These are phyloP conservation scores for Erannis defoliaria DNA, from an alignment of 2,888 invertebrate genomes.

Conservation along the genomic window DNA sequence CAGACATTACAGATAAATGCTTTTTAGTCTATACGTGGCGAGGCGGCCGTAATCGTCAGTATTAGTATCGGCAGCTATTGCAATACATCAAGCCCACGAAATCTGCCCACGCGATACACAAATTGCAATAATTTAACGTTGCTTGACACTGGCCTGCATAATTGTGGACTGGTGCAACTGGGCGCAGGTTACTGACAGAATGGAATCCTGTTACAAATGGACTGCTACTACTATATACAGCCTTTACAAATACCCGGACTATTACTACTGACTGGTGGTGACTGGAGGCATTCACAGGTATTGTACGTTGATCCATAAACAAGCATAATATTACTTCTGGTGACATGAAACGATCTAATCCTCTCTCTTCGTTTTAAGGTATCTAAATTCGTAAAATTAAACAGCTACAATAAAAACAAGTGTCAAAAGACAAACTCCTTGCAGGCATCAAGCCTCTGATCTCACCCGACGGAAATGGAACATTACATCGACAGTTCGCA, in stretches of 20 bases:
- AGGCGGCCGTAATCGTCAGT: slow-evolving; percentile 50
- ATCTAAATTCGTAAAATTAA: neutral
- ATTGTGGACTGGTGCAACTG: slow-evolving; percentile 43
- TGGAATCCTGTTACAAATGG: slow-evolving; percentile 61
- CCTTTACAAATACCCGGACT: neutral
- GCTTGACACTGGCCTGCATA: slow-evolving; percentile 53
- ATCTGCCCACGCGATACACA: slow-evolving; percentile 58
- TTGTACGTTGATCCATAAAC: neutral
- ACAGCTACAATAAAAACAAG: neutral
- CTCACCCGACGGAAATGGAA: neutral
- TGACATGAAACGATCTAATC: too few species aligned
- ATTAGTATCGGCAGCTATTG: slow-evolving; percentile 53
- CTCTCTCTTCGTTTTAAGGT: too few species aligned
- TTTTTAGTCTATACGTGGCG: slow-evolving; percentile 43
- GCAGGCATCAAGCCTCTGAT: slow-evolving; percentile 41
- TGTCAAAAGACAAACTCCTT: slow-evolving; percentile 60
- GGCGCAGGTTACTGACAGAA: slow-evolving; percentile 35
- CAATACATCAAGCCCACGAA: slow-evolving; percentile 57
- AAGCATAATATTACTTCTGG: neutral
- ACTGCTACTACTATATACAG: slow-evolving; percentile 13
- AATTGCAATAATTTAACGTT: slow-evolving; percentile 63
- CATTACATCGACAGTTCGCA: slow-evolving; percentile 5
- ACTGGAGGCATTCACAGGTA: too few species aligned
- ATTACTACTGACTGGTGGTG: neutral
- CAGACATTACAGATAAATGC: slow-evolving; percentile 39